Evolutionary conservation across 2,888 invertebrate species (phyloP).

Genomic region (Phasia obesa): DNA sequence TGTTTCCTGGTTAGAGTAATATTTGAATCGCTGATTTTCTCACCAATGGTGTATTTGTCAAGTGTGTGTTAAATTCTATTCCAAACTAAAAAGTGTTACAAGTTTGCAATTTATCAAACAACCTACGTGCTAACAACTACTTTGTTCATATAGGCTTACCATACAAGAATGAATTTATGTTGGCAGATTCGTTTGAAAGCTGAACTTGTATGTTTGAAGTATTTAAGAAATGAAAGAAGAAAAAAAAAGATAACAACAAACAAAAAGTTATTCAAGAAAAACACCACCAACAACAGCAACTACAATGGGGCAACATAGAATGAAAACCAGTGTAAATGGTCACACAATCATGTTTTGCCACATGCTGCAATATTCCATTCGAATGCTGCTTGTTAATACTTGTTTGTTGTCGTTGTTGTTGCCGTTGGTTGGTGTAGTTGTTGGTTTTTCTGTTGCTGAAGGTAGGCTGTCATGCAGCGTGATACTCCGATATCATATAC

Average conservation of each 20-base stretch:
- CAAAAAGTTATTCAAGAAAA: conserved; percentile 27
- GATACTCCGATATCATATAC: conserved; percentile 65
- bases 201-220: conserved; percentile 55
- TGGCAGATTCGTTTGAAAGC: conserved; percentile 61
- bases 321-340: conserved; percentile 65
- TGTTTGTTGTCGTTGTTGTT: conserved; percentile 58
- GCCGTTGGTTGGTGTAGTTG: conserved; percentile 68
- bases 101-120: conserved; percentile 2
- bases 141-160: conserved; percentile 27
- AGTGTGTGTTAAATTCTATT: background rate
- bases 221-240: conserved; percentile 63
- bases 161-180: conserved; percentile 58
- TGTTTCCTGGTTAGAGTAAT: too few species aligned
- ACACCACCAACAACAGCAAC: conserved; percentile 44
- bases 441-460: conserved; percentile 64
- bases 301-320: conserved; percentile 43
- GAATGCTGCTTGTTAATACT: conserved; percentile 37
- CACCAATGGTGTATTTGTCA: too few species aligned
- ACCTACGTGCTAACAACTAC: conserved; percentile 24
- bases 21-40: too few species aligned
- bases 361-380: conserved; percentile 61
- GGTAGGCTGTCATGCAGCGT: conserved; percentile 65
- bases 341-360: conserved; percentile 70
- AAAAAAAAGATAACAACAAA: conserved; percentile 31
- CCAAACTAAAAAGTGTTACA: background rate